Percentiles rank a stretch among this genome's conserved stretches.
phyloP scores from a whole-genome alignment of 2,888 invertebrate genomes.

The Scrobipalpa costella region DNA sequence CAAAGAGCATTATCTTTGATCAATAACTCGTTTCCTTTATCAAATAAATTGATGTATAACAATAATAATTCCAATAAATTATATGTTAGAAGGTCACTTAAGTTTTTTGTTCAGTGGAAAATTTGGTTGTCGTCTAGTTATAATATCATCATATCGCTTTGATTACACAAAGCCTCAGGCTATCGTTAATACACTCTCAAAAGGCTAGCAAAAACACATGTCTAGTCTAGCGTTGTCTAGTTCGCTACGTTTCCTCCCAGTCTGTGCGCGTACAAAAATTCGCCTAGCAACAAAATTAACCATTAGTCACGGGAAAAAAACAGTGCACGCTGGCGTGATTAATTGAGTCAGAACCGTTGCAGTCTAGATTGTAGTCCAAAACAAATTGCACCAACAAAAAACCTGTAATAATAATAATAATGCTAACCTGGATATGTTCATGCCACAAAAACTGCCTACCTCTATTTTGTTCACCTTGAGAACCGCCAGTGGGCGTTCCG shows the following conservation, averaged over 20 bases:
- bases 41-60: not conserved
- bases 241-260: not conserved
- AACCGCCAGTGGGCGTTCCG: constrained; percentile 66
- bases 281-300: constrained; percentile 49
- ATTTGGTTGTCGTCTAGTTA: not conserved
- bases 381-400: constrained; percentile 42
- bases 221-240: not conserved
- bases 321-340: constrained; percentile 47
- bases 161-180: constrained; percentile 20
- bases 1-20: not conserved
- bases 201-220: constrained; percentile 11
- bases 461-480: constrained; percentile 70
- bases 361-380: constrained; percentile 47
- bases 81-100: not conserved
- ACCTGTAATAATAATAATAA: constrained; percentile 54
- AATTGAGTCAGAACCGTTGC: constrained; percentile 53
- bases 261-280: constrained; percentile 17
- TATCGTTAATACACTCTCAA: constrained; percentile 9
- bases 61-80: not conserved
- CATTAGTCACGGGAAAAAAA: constrained; percentile 46
- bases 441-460: constrained; percentile 62
- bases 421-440: constrained; percentile 54
- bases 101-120: not conserved
- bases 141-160: not conserved
- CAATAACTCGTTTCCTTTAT: constrained; percentile 16